phyloP scores from a whole-genome alignment of 2,888 invertebrate species.

The Lathronympha strigana region DNA sequence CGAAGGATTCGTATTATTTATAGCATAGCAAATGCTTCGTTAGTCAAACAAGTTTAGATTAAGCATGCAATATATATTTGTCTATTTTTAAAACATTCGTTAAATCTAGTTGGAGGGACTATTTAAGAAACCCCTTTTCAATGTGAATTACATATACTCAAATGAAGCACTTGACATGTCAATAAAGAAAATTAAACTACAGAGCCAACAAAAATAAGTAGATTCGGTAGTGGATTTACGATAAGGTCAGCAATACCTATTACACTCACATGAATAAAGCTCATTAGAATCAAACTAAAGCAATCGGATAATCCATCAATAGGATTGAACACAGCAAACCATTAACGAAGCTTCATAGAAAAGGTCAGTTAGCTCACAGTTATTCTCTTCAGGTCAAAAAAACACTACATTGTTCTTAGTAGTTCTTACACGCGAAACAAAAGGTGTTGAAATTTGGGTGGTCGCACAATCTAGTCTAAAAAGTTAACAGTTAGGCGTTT shows the following conservation, averaged over 20 bases:
- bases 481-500: conserved; percentile 32
- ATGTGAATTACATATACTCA: neutral
- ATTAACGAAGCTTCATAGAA: conserved; percentile 13
- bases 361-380: conserved; percentile 31
- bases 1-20: neutral
- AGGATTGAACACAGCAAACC: conserved; percentile 13
- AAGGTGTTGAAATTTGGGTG: conserved; percentile 39
- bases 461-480: conserved; percentile 38
- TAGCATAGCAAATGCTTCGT: neutral
- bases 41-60: neutral
- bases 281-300: conserved; percentile 14
- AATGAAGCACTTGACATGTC: neutral
- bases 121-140: neutral
- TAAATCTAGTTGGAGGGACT: neutral
- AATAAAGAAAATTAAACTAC: neutral
- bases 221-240: neutral
- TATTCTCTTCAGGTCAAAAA: conserved; percentile 4
- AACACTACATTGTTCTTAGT: conserved; percentile 19
- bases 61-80: neutral
- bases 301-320: conserved; percentile 14
- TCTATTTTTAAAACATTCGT: neutral
- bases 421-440: conserved; percentile 31
- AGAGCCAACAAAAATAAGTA: neutral
- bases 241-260: neutral
- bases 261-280: conserved; percentile 6